These are phyloP conservation scores for Scaptodrosophila lebanonensis DNA, from an alignment of 1,140 invertebrate genomes.

Conservation along the genomic window DNA sequence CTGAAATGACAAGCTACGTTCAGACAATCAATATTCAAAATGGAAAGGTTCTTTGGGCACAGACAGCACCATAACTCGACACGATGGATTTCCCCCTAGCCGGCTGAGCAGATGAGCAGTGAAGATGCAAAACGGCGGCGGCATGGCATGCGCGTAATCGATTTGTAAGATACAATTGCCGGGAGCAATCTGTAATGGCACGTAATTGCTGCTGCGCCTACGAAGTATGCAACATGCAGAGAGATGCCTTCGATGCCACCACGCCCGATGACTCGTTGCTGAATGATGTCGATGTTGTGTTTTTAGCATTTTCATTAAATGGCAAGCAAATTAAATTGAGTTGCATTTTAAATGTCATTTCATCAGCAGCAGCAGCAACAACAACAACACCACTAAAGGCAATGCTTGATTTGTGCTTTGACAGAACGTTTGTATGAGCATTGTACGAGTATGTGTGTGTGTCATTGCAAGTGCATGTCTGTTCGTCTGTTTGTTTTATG, in stretches of 20 bases:
- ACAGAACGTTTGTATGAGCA: conserved; percentile 44
- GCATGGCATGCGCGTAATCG: no score
- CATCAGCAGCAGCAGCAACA: conserved; percentile 44
- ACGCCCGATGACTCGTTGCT: background rate
- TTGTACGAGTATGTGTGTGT: conserved; percentile 25
- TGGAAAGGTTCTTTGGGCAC: no score
- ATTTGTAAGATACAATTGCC: no score
- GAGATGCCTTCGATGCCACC: no score
- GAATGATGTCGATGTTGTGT: conserved; percentile 1
- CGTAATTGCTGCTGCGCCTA: conserved; percentile 67
- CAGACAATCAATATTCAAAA: no score
- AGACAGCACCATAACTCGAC: no score
- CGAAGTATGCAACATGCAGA: conserved; percentile 45
- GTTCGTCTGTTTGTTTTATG: background rate
- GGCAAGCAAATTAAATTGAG: conserved; percentile 69
- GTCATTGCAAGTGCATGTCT: conserved; percentile 5
- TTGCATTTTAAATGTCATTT: conserved; percentile 64
- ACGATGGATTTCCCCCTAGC: no score
- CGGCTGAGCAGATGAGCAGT: no score
- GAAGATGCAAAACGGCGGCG: no score
- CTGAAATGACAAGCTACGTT: no score
- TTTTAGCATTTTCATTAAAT: conserved; percentile 47
- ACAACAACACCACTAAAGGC: background rate
- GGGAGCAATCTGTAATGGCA: conserved; percentile 51
- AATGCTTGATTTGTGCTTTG: conserved; percentile 59